Conservation (phyloP, 1,140 invertebrate genomes). For the Bombyx mori region ASM3026992v2 NC_085110.1:16798501-16799000, state of each 20-base stretch:
- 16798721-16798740: too few relatives aligned
- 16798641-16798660: too few relatives aligned
- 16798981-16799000: conserved; percentile 33
- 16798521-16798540: conserved; percentile 4
- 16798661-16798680: too few relatives aligned
- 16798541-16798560: conserved; percentile 6
- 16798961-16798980: conserved; percentile 6
- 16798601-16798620: too few relatives aligned
- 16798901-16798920: not conserved
- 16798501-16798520: conserved; percentile 2
- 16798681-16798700: too few relatives aligned
- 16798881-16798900: not conserved
- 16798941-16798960: conserved; percentile 38
- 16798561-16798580: not conserved
- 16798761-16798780: too few relatives aligned
- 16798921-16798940: not conserved
- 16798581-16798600: not conserved
- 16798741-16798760: too few relatives aligned
- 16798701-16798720: too few relatives aligned
- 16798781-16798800: too few relatives aligned
- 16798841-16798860: not conserved
- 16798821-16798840: not conserved
- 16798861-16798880: not conserved
- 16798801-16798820: not conserved
- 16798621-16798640: too few relatives aligned